Evolutionary conservation across 2,888 invertebrate species (phyloP), one percentile per base, ranked within the genome.

Genomic region (Caenorhabditis sinica): DNA sequence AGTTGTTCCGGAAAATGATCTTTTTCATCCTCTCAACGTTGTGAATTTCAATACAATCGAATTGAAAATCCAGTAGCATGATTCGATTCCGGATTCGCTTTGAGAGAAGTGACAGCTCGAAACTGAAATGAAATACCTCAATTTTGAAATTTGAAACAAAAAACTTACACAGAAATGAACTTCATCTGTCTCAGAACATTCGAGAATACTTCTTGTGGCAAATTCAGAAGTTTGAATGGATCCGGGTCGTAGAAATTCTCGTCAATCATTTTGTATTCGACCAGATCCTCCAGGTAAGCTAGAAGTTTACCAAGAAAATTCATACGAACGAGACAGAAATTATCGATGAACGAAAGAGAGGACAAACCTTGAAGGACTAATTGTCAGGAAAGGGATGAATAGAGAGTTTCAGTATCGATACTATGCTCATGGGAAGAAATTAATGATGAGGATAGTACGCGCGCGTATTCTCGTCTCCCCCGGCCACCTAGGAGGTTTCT

Each of bases 111-210:
- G 63, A 63, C 25, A 63, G 23, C 15, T 63, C 43, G 63, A 63
- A 63, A 45, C 63, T 63, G 63, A 11, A 63, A 63, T 20, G 9
- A 20, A 20, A 36, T 36, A 30, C 58, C 11, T 15, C 8, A 53
- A 5, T 11, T 53, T 25, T 58, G 28, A 28, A 28, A 15, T 28
- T 58, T 25, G 5, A 15, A 58, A 58, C 28, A 36, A 23, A 43
- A 43, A 63, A 63, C 63, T 63, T 23, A 63, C 63, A 63, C 43
- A 28, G 25, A 23, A 63, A 63, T 63, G 5, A 25, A 15, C 13
- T 63, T 17, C 63, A 63, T 63, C 17, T 25, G 43, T 9, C 36
- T 43, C 17, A 63, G 6, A 43, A 63, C 13, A 1, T 43, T 43
- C 25, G 15, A 8, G 1, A 63, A 43, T 0, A 25, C 43, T 0